Evolutionary conservation across 2,888 invertebrate species (phyloP).

Genomic region (Metacarcinus magister): DNA sequence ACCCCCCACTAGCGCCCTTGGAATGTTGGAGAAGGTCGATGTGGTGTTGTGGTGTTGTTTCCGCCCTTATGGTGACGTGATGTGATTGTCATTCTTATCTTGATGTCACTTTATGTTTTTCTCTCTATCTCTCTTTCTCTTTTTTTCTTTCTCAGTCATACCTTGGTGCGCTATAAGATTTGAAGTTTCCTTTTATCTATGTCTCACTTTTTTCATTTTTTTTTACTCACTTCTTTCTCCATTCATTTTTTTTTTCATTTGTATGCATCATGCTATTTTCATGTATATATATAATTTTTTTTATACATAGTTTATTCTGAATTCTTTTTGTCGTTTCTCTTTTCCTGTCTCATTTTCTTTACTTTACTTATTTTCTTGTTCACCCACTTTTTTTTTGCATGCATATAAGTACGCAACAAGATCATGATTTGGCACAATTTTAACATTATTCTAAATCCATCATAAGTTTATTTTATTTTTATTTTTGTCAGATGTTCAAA

Average conservation of each 20-base stretch:
- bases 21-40: too few species aligned
- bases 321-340: neutral
- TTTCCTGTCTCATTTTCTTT: neutral
- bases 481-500: too few species aligned
- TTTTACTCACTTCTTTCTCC: neutral
- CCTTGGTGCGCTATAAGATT: neutral
- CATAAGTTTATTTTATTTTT: neutral
- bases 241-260: neutral
- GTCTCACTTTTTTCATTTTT: neutral
- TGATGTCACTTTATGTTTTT: too few species aligned
- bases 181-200: neutral
- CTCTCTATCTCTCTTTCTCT: neutral
- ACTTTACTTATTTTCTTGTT: neutral
- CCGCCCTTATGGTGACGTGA: too few species aligned
- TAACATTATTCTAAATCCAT: neutral
- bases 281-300: neutral
- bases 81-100: too few species aligned
- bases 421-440: too few species aligned
- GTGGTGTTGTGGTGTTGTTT: too few species aligned
- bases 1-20: too few species aligned
- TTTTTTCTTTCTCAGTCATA: neutral
- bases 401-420: too few species aligned
- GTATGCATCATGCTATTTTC: neutral
- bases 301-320: neutral
- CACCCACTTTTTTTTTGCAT: neutral